phyloP scores from a whole-genome alignment of 30 jellyfish, hydroid and myxozoan species.

The Chrysaora quinquecirrha region DNA sequence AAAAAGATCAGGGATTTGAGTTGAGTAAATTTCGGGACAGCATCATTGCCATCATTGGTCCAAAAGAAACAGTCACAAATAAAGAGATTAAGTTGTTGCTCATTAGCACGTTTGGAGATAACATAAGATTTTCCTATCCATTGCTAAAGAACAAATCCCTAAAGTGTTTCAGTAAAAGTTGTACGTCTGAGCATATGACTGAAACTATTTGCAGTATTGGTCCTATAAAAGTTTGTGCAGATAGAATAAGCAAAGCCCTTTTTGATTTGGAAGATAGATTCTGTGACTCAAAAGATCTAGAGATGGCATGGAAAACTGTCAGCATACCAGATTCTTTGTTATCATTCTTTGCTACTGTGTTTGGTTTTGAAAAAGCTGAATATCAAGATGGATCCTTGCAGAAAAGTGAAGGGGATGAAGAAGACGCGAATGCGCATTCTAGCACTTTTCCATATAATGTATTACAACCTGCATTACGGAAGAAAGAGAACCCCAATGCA shows the following conservation, averaged over 20 bases:
- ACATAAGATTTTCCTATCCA: too few relatives aligned
- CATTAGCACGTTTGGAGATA: too few relatives aligned
- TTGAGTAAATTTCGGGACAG: too few relatives aligned
- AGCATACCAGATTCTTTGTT: constrained; percentile 4
- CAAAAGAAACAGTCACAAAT: too few relatives aligned
- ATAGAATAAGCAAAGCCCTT: neutral
- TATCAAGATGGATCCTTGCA: constrained; percentile 2
- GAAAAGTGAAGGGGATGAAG: neutral
- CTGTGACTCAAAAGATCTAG: constrained; percentile 17
- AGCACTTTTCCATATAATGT: neutral
- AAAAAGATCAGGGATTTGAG: too few relatives aligned
- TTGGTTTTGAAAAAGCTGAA: neutral
- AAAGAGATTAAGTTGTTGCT: too few relatives aligned
- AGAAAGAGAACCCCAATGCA: neutral
- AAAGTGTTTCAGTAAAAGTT: too few relatives aligned
- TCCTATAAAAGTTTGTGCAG: constrained; percentile 10
- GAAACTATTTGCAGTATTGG: constrained; percentile 7
- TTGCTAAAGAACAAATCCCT: too few relatives aligned
- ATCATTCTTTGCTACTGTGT: neutral
- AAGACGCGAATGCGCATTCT: neutral
- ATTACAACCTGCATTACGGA: constrained; percentile 2
- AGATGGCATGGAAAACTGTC: constrained; percentile 2
- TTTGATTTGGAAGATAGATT: constrained; percentile 5
- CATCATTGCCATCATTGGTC: too few relatives aligned
- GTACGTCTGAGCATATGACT: too few relatives aligned